Base-by-base conservation (phyloP, 2,888 invertebrate genomes). In the Dione vanillae region DNA sequence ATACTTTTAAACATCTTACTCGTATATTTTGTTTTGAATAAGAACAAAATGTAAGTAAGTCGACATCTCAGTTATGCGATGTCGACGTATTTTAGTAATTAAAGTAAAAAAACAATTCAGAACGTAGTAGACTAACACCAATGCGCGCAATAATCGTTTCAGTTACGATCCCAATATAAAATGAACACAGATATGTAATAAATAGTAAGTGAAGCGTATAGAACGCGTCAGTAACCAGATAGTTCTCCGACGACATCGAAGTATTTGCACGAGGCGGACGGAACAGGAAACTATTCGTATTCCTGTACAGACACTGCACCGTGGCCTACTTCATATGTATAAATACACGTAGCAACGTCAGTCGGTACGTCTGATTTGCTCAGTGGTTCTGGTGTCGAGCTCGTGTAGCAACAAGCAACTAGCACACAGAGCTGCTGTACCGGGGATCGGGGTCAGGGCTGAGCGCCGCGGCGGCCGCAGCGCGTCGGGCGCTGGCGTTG, bases 391-490 rank as follows among this genome's bases (percentile, higher is more conserved):
- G 14, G 45, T n/a, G n/a, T n/a, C n/a, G n/a, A n/a, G n/a, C n/a
- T n/a, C n/a, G n/a, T n/a, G n/a, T n/a, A n/a, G n/a, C n/a, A n/a
- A n/a, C n/a, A n/a, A n/a, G n/a, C n/a, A 27, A 27, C 27, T 5
- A 27, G 27, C 2, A 27, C 27, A n/a, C 5, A 27, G 27, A 27
- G 5, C 27, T 27, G 27, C 67, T 27, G 20, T 49, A 51, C 51
- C 59, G 67, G 51, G 61, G 61, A 51, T 59, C 59, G 67, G 51
- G 61, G 61, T 61, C 67, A 61, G 59, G 59, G 61, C 66, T 56
- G 56, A 3, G 9, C 45, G 16, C 56, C 43, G n/a, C n/a, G n/a
- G n/a, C n/a, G n/a, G n/a, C n/a, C n/a, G n/a, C n/a, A n/a, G n/a
- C 14, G 49, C 10, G 65, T 54, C 27, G n/a, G 43, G 40, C 47